A percentile compares a stretch with the other conserved stretches of the same genome.
phyloP scores from a whole-genome alignment of 2,113 vertebrate genomes.

The Pygoscelis adeliae region DNA sequence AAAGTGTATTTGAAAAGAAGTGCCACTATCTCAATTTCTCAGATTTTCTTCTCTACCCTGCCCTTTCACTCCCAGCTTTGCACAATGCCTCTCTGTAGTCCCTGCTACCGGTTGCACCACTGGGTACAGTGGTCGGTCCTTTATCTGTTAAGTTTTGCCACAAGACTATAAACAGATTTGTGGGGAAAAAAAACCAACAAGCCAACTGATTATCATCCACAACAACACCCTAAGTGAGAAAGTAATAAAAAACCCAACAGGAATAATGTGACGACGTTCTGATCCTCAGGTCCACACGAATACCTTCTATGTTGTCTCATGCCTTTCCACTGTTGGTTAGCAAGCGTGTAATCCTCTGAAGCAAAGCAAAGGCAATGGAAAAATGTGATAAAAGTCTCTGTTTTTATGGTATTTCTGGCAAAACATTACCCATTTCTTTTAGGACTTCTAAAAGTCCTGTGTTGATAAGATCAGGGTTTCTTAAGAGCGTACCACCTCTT shows the following conservation, averaged over 20 bases:
- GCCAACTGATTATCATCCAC: neutral
- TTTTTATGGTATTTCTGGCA: neutral
- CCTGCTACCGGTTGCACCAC: neutral
- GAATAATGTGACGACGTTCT: neutral
- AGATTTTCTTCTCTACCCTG: neutral
- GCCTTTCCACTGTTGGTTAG: neutral
- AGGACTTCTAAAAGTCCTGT: neutral
- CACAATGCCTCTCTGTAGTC: neutral
- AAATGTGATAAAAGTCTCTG: neutral
- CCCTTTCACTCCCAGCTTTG: neutral
- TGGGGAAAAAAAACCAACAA: accelerated
- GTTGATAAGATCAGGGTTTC: neutral
- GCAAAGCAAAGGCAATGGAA: neutral
- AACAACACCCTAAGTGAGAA: neutral
- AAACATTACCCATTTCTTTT: neutral
- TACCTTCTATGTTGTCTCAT: neutral
- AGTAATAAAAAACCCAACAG: neutral
- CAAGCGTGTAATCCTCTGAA: neutral
- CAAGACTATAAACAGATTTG: neutral
- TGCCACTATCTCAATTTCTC: neutral
- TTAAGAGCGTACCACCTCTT: neutral
- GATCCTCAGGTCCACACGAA: neutral
- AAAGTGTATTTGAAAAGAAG: neutral
- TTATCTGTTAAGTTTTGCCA: neutral
- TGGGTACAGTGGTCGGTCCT: neutral